Evolutionary conservation across 2,113 vertebrate species (phyloP).

Genomic region (Chauna torquata): DNA sequence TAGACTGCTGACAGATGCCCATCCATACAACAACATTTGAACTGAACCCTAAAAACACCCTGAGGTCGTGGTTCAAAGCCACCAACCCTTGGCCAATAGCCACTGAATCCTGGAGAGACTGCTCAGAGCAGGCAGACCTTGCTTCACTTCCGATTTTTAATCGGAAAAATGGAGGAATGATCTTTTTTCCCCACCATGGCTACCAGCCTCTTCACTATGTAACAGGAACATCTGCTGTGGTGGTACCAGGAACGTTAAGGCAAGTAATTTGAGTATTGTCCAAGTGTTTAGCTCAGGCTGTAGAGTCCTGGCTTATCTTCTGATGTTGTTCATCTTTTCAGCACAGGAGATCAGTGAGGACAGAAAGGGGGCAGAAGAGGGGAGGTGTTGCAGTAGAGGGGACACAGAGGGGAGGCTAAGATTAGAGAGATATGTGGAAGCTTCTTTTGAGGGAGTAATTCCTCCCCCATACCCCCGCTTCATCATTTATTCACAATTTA

Average conservation of each 20-base stretch:
- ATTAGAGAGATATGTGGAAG: background rate
- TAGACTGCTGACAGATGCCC: background rate
- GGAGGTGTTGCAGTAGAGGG: background rate
- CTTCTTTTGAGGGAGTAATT: background rate
- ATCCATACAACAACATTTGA: background rate
- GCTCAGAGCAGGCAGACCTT: background rate
- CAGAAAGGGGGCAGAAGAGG: background rate
- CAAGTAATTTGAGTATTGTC: background rate
- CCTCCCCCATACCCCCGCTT: fast-evolving
- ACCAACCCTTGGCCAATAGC: background rate
- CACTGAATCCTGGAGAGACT: background rate
- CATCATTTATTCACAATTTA: background rate
- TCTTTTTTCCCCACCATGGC: background rate
- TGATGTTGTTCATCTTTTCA: background rate
- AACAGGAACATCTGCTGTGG: background rate
- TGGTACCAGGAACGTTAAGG: background rate
- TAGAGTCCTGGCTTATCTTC: background rate
- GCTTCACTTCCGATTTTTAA: background rate
- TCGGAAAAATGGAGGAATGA: background rate
- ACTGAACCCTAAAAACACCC: background rate
- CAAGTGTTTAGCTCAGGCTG: background rate
- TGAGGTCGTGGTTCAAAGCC: background rate
- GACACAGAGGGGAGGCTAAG: background rate
- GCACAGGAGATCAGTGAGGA: background rate
- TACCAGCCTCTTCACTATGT: background rate